phyloP scores from a whole-genome alignment of 2,113 vertebrate species.

The Protobothrops mucrosquamatus region DNA sequence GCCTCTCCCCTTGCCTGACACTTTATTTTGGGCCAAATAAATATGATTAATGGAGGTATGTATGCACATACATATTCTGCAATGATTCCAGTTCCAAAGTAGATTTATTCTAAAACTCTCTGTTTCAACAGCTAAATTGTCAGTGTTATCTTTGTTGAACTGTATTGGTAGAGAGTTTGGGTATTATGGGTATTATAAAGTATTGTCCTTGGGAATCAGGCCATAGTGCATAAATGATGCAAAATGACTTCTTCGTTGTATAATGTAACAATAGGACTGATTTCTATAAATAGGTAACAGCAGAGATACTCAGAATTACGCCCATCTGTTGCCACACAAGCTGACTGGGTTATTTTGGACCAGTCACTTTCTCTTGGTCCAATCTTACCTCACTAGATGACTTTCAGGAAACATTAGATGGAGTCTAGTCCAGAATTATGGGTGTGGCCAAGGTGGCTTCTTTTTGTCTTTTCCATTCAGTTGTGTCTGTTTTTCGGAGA shows the following conservation, averaged over 20 bases:
- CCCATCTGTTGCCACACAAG: background rate
- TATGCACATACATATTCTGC: background rate
- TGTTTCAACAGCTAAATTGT: slow-evolving; percentile 33
- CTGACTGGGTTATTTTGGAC: background rate
- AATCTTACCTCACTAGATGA: background rate
- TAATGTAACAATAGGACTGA: slow-evolving; percentile 24
- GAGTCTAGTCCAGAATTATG: background rate
- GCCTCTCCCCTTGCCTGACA: background rate
- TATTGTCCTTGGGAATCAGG: slow-evolving; percentile 47
- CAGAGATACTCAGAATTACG: background rate
- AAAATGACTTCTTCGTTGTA: slow-evolving; percentile 45
- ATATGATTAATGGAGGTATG: slow-evolving; percentile 24
- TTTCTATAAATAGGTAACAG: background rate
- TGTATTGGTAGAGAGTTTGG: slow-evolving; percentile 37
- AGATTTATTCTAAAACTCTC: slow-evolving; percentile 45
- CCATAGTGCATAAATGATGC: slow-evolving; percentile 42
- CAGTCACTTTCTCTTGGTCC: background rate
- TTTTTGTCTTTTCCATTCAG: background rate
- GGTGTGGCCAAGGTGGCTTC: background rate
- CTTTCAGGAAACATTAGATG: background rate
- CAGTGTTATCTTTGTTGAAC: slow-evolving; percentile 50
- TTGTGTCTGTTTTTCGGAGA: background rate
- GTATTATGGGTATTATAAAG: slow-evolving; percentile 52
- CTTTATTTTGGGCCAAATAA: background rate
- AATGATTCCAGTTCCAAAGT: slow-evolving; percentile 39